These are phyloP conservation scores for Drosophila kurseongensis DNA, from an alignment of 1,140 invertebrate species.

Conservation along the genomic window DNA sequence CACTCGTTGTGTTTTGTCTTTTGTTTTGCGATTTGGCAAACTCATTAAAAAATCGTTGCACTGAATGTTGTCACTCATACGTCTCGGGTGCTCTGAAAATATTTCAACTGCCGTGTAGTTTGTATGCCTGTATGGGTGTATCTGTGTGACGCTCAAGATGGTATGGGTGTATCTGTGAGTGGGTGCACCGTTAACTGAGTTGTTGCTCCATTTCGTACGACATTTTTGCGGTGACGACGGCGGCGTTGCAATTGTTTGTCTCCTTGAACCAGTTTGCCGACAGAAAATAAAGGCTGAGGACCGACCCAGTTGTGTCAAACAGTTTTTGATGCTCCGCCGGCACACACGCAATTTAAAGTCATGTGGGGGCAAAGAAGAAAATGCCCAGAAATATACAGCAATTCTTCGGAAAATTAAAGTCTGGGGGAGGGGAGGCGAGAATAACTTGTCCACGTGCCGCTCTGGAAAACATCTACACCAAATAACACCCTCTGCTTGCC, in stretches of 20 bases:
- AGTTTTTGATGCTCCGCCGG: conserved; percentile 28
- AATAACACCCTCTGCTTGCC: conserved; percentile 50
- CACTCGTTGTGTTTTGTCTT: not conserved
- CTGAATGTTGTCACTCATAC: conserved; percentile 62
- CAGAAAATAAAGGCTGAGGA: conserved; percentile 28
- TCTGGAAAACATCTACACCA: conserved; percentile 37
- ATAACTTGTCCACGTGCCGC: conserved; percentile 32
- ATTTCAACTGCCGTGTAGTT: conserved; percentile 42
- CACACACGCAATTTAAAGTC: conserved; percentile 42
- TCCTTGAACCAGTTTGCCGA: conserved; percentile 75
- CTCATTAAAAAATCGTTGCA: conserved; percentile 74
- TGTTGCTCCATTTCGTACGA: conserved; percentile 60
- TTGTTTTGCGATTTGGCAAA: conserved; percentile 52
- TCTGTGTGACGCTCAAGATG: not conserved
- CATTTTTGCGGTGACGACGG: conserved; percentile 60
- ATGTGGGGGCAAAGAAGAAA: conserved; percentile 34
- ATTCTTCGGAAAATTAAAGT: not conserved
- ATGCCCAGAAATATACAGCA: conserved; percentile 14
- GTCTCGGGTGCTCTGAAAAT: conserved; percentile 26
- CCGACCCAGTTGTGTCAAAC: conserved; percentile 64
- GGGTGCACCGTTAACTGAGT: conserved; percentile 54
- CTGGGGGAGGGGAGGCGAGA: not conserved
- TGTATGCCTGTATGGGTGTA: conserved; percentile 2
- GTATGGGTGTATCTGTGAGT: conserved; percentile 15
- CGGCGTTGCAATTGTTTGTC: conserved; percentile 67